These are phyloP conservation scores for Pharmacophagus antenor DNA, from an alignment of 2,888 invertebrate species.

Conservation along the genomic window DNA sequence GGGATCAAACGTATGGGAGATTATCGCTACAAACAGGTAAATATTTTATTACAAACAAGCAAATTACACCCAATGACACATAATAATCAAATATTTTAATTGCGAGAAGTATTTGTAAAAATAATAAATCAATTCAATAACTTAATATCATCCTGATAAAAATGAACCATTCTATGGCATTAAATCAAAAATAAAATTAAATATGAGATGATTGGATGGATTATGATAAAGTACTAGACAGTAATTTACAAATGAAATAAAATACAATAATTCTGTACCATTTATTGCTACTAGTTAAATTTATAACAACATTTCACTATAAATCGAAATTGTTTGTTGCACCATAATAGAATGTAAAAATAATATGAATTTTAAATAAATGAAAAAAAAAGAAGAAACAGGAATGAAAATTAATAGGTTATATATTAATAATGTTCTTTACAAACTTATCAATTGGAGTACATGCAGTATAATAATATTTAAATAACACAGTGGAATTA, in stretches of 20 bases:
- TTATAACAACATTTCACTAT: constrained; percentile 14
- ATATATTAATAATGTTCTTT: not conserved
- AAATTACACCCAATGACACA: no score
- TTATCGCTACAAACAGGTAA: not conserved
- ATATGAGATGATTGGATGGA: no score
- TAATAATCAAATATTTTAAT: no score
- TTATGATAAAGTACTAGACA: not conserved
- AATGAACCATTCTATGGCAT: not conserved
- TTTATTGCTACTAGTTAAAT: constrained; percentile 21
- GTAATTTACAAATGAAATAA: constrained; percentile 8
- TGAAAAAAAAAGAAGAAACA: not conserved
- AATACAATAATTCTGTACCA: constrained; percentile 10
- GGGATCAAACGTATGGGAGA: not conserved
- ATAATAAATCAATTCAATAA: not conserved
- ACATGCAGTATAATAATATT: constrained; percentile 6
- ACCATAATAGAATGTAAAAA: not conserved
- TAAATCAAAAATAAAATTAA: not conserved
- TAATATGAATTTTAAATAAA: not conserved
- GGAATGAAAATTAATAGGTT: not conserved
- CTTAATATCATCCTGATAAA: not conserved
- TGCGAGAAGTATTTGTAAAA: not conserved
- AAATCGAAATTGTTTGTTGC: not conserved
- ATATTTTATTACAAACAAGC: not conserved
- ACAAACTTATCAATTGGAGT: constrained; percentile 3
- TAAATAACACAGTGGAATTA: not conserved